Evolutionary conservation across 2,113 vertebrate genomes (phyloP).

Genomic region (Colaptes auratus): DNA sequence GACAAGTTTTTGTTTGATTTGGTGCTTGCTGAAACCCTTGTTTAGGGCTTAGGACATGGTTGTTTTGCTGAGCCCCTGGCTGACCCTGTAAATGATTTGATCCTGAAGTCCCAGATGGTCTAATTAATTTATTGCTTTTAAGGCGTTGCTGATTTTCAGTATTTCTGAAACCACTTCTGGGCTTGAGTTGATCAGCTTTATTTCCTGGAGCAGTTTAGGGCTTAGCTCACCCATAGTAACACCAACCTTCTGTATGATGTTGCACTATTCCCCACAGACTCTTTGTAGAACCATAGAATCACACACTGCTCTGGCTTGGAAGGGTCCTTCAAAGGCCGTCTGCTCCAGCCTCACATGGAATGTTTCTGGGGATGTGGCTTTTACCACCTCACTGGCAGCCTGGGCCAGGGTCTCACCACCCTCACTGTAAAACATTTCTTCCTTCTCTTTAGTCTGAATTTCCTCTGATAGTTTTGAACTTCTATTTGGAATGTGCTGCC

Average conservation of each 20-base stretch:
- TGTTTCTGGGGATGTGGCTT: neutral
- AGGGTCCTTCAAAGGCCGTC: neutral
- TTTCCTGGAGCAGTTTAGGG: neutral
- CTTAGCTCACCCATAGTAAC: neutral
- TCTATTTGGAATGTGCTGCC: too few relatives aligned
- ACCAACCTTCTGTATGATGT: rapidly evolving
- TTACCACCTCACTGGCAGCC: neutral
- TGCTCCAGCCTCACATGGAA: neutral
- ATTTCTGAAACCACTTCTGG: neutral
- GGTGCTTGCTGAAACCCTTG: rapidly evolving
- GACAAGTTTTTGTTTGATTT: rapidly evolving
- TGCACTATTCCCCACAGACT: rapidly evolving
- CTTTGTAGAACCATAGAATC: neutral
- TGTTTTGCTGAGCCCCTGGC: neutral
- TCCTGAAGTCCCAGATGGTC: rapidly evolving
- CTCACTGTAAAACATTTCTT: neutral
- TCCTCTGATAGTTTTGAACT: too few relatives aligned
- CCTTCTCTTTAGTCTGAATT: too few relatives aligned
- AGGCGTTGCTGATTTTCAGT: neutral
- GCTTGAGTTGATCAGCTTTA: neutral
- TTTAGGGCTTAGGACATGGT: neutral
- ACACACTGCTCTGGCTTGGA: neutral
- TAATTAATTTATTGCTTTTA: neutral
- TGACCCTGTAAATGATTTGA: neutral
- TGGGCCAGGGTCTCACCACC: neutral